phyloP scores from a whole-genome alignment of 1,140 invertebrate genomes.

The Cotesia chilonis region DNA sequence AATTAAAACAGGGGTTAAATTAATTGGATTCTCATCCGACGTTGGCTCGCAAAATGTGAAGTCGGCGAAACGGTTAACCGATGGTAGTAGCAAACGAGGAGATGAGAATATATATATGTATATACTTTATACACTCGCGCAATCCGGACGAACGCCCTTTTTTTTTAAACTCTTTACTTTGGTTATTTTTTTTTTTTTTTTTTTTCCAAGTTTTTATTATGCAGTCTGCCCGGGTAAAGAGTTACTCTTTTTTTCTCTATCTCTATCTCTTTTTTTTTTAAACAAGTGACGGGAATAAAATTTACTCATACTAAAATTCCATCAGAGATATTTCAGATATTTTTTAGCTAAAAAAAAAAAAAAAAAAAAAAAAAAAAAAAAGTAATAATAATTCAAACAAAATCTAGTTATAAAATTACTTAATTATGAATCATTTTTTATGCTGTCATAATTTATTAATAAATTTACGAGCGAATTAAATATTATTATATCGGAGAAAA shows the following conservation, averaged over 20 bases:
- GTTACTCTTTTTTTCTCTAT: not conserved
- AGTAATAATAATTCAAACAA: not conserved
- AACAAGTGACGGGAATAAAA: conserved; percentile 31
- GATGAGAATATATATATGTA: conserved; percentile 19
- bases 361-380: conserved; percentile 13
- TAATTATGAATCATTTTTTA: not conserved
- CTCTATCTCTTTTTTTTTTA: not conserved
- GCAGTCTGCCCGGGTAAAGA: conserved; percentile 24
- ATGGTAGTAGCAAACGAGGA: conserved; percentile 2
- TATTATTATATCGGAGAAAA: too few relatives aligned
- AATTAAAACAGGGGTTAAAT: conserved; percentile 40
- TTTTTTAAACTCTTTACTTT: conserved; percentile 11
- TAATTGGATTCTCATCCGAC: conserved; percentile 36
- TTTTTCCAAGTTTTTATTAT: conserved; percentile 25
- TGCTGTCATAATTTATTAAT: not conserved
- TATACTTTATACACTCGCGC: conserved; percentile 5
- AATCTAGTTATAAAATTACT: too few relatives aligned
- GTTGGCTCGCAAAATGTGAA: conserved; percentile 21
- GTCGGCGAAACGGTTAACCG: conserved; percentile 31
- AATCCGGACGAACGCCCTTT: conserved; percentile 32
- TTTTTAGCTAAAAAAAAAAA: conserved; percentile 14
- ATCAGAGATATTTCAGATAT: not conserved
- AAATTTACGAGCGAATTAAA: too few relatives aligned
- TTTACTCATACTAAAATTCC: conserved; percentile 18
- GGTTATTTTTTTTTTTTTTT: conserved; percentile 20